Evolutionary conservation across 2,888 invertebrate genomes (phyloP).

Genomic region (Magallana nippona): DNA sequence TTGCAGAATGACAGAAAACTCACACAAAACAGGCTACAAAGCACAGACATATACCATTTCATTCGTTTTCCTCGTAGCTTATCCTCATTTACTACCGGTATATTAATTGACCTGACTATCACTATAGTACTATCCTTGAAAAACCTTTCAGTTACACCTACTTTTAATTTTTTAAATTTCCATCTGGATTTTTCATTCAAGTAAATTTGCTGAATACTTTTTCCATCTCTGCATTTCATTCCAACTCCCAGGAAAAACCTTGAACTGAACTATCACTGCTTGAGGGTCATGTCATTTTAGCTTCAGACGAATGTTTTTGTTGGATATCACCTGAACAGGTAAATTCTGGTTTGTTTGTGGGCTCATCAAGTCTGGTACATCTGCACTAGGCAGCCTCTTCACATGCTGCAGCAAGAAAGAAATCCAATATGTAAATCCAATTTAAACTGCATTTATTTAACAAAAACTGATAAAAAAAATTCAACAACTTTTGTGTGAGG

Average conservation of each 20-base stretch:
- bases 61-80: not conserved
- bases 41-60: not conserved
- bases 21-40: conserved; percentile 10
- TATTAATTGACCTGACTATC: not conserved
- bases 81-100: not conserved
- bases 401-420: conserved; percentile 57
- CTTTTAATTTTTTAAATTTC: too few species aligned
- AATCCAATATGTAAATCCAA: not conserved
- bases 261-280: not conserved
- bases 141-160: too few species aligned
- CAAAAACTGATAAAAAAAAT: too few species aligned
- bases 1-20: not conserved
- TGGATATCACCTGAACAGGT: conserved; percentile 56
- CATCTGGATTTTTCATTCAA: too few species aligned
- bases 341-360: conserved; percentile 64
- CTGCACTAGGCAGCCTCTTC: conserved; percentile 70
- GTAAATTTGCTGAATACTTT: too few species aligned
- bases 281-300: conserved; percentile 50
- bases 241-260: not conserved
- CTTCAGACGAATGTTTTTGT: conserved; percentile 61
- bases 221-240: too few species aligned
- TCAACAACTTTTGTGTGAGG: too few species aligned
- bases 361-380: conserved; percentile 76
- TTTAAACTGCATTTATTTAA: too few species aligned
- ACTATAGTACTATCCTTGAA: not conserved